Percentiles rank a stretch among this genome's conserved stretches.
Conservation (phyloP, 2,797 vertebrate species). For the Champsocephalus esox region DNA sequence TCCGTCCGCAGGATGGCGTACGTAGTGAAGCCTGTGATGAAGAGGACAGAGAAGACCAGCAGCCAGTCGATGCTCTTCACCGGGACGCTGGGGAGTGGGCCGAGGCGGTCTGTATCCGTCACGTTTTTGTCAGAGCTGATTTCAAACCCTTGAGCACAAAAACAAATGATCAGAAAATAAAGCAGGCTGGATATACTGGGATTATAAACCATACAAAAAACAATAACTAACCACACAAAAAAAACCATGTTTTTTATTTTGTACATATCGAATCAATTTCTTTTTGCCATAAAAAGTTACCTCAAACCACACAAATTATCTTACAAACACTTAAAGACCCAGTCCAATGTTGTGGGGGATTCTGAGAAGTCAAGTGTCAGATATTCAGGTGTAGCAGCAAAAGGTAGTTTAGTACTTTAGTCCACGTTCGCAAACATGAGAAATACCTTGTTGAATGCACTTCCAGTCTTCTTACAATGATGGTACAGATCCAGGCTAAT, state of each 20-base stretch:
- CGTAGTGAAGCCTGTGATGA: constrained; percentile 89
- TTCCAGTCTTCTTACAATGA: too few species aligned
- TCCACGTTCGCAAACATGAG: too few species aligned
- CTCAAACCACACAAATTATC: neutral
- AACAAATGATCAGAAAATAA: neutral
- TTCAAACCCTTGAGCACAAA: constrained; percentile 88
- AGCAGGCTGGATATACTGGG: neutral
- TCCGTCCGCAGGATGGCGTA: constrained; percentile 93
- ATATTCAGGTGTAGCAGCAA: neutral
- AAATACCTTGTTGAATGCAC: too few species aligned
- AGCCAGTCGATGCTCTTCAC: constrained; percentile 94
- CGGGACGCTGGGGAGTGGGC: constrained; percentile 90
- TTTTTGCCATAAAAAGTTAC: neutral
- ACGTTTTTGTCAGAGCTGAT: constrained; percentile 84
- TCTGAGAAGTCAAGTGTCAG: neutral
- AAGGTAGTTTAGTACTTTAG: too few species aligned
- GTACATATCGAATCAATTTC: neutral
- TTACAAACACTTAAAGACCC: neutral
- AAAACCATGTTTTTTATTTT: neutral
- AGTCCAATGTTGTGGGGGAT: too few species aligned
- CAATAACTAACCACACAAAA: neutral
- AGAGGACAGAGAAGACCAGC: constrained; percentile 94
- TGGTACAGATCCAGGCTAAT: too few species aligned
- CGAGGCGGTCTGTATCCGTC: constrained; percentile 85
- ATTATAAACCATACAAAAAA: too few species aligned